Conservation (phyloP, 2,113 vertebrate species). For the Athene cunicularia region DNA sequence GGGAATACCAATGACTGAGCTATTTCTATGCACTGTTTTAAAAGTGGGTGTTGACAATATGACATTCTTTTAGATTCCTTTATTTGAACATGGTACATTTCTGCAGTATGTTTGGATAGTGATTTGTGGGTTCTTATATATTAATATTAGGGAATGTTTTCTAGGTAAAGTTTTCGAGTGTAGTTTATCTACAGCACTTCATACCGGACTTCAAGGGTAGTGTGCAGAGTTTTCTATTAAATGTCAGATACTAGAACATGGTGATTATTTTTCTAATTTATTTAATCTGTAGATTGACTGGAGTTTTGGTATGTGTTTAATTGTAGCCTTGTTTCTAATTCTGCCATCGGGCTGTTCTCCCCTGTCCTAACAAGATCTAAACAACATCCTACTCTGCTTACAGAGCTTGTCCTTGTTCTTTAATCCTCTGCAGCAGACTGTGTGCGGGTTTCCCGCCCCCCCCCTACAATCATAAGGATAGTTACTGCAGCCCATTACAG, state of each 20-base stretch:
- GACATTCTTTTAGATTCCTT: accelerated
- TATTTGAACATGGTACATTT: not conserved
- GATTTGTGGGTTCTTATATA: not conserved
- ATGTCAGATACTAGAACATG: not conserved
- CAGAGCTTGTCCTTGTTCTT: not conserved
- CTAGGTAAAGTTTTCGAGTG: not conserved
- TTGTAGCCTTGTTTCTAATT: not conserved
- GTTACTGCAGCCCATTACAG: not conserved
- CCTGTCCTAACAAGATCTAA: not conserved
- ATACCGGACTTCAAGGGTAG: not conserved
- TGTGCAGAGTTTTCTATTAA: not conserved
- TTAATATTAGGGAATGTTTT: not conserved
- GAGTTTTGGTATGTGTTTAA: not conserved
- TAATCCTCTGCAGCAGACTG: too few species aligned
- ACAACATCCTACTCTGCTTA: too few species aligned
- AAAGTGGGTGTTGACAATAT: not conserved
- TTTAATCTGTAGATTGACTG: not conserved
- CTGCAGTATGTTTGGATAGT: not conserved
- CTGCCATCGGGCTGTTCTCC: not conserved
- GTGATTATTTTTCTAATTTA: not conserved
- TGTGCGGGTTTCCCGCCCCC: not conserved
- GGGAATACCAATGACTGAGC: not conserved
- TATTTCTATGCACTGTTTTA: not conserved
- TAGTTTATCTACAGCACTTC: not conserved
- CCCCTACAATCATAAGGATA: too few species aligned